These are phyloP conservation scores for Papilio machaon DNA, from an alignment of 1,140 invertebrate species.

Conservation along the genomic window DNA sequence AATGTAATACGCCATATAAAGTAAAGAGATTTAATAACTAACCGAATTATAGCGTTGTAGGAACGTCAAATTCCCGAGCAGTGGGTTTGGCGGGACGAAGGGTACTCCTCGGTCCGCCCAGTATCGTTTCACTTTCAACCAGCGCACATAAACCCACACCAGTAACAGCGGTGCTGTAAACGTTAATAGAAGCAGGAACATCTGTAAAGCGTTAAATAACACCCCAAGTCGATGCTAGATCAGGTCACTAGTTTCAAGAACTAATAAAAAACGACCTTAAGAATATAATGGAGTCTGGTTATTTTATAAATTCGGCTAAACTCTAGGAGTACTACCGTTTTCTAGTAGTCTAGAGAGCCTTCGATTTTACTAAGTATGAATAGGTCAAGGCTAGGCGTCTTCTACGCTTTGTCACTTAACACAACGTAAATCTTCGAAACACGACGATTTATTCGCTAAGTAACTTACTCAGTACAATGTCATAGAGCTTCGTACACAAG, in stretches of 20 bases:
- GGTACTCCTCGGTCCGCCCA: conserved; percentile 57
- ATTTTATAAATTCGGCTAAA: neutral
- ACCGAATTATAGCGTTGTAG: conserved; percentile 52
- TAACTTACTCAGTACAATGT: neutral
- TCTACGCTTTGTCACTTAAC: neutral
- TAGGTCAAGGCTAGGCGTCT: neutral
- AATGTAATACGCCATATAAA: too few species aligned
- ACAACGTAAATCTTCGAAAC: too few species aligned
- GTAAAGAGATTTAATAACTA: conserved; percentile 44
- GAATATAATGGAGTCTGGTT: too few species aligned
- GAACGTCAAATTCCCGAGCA: conserved; percentile 63
- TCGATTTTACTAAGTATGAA: neutral
- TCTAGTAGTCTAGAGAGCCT: neutral
- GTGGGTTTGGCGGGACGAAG: conserved; percentile 50
- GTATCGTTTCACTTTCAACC: conserved; percentile 46
- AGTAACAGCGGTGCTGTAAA: neutral
- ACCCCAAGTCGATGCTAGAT: neutral
- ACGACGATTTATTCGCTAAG: neutral
- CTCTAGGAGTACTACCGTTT: too few species aligned
- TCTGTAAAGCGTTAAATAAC: neutral
- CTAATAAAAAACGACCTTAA: too few species aligned
- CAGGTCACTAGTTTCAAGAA: too few species aligned
- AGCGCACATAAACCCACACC: conserved; percentile 29
- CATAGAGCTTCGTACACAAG: too few species aligned
- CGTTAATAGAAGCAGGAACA: neutral